phyloP scores from a whole-genome alignment of 2,888 invertebrate species.

The Drepanosiphum platanoidis region DNA sequence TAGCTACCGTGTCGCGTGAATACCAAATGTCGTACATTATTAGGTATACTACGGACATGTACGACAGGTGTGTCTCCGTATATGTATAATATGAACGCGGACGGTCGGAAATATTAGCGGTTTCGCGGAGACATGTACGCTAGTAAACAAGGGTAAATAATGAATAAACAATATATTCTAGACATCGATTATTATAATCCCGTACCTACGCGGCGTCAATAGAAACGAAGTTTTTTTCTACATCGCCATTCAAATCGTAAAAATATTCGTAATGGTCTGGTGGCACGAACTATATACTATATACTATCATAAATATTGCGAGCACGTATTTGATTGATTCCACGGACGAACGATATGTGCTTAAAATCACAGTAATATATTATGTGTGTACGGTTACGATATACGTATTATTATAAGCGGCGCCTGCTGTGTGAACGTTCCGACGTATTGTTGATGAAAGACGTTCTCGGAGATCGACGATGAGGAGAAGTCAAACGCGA shows the following conservation, averaged over 20 bases:
- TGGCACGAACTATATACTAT: not conserved
- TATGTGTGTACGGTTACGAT: not conserved
- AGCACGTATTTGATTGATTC: not conserved
- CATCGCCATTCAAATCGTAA: not conserved
- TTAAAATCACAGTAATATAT: not conserved
- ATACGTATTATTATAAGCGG: not conserved
- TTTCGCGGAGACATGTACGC: not conserved
- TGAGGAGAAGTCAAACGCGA: not conserved
- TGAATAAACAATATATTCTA: not conserved
- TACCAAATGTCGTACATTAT: constrained; percentile 12
- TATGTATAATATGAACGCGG: no score
- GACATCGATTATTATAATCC: not conserved
- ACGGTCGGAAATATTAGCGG: not conserved
- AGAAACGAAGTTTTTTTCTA: not conserved
- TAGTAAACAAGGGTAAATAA: not conserved
- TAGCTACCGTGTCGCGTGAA: constrained; percentile 13
- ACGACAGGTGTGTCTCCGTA: constrained; percentile 39
- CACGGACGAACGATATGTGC: not conserved
- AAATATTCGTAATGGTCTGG: not conserved
- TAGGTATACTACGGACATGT: not conserved
- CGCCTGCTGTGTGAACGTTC: not conserved
- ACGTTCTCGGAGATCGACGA: not conserved
- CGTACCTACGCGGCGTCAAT: not conserved
- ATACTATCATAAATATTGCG: not conserved
- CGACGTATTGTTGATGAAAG: no score